Evolutionary conservation across 1,140 invertebrate genomes (phyloP), one percentile per base, ranked within the genome.

Genomic region (Ceratitis capitata): DNA sequence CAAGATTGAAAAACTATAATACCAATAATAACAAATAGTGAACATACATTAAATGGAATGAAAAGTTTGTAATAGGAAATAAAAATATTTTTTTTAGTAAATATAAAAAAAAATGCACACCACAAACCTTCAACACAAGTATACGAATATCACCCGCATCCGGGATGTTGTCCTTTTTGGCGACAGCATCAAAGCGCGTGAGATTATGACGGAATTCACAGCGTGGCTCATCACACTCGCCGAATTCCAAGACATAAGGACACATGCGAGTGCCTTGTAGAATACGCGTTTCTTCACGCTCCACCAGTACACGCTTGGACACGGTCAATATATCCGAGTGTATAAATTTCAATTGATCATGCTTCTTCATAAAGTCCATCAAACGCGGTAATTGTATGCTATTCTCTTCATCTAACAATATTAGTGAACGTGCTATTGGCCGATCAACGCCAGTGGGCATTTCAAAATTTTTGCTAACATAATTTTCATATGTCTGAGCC

Each of bases 331-430:
- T 85, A 1, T 87, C 83, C 1, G 82, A 12, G 39, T 85, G 85
- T 26, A 87, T 78, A 3, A 19, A 26, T 49, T 58, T 85, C 35
- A 85, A 29, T 84, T 85, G 85, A 86, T 85, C 83, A 51, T 87
- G 86, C 42, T 84, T 85, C 10, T 61, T 51, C 85, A 87, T 82
- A 64, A 87, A 85, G 7, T 87, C 86, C 16, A 87, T 78, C 14
- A 87, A 61, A 45, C 86, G 86, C 19, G 85, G 85, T 7, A 87
- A 7, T 83, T 87, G 82, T 1, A 82, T 61, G 26, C 53, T 85
- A 69, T 85, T 87, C 35, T 87, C 45, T 82, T 87, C 86, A 47
- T 87, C 86, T 9, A 87, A 32, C 7, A 87, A 32, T 32, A 87
- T 85, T 32, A 87, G 82, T 35, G 85, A 87, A 39, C 56, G 47